A percentile compares a stretch with the other conserved stretches of the same genome.
Evolutionary conservation across 2,113 vertebrate genomes (phyloP).

Genomic region (Psammodynastes pulverulentus): DNA sequence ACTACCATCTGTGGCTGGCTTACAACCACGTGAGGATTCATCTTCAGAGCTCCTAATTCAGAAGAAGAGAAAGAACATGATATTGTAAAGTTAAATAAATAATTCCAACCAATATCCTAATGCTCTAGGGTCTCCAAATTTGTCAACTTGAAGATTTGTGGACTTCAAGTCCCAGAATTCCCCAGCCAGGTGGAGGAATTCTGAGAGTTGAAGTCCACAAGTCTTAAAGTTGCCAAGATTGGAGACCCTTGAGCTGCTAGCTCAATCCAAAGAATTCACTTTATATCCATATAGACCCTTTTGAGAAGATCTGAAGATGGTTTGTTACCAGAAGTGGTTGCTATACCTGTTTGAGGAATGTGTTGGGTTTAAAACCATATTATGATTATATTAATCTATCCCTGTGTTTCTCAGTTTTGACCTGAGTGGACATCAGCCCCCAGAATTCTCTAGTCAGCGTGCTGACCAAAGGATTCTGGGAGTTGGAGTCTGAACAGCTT

Average conservation of each 20-base stretch:
- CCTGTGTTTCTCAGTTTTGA: background rate
- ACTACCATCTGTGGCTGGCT: fast-evolving
- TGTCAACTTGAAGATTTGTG: background rate
- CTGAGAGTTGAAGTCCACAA: background rate
- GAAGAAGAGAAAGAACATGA: background rate
- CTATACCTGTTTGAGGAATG: background rate
- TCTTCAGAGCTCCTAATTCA: background rate
- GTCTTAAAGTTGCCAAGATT: background rate
- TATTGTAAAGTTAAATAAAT: background rate
- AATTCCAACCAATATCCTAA: background rate
- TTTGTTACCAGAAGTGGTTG: background rate
- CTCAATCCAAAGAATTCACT: background rate
- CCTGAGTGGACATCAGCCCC: background rate
- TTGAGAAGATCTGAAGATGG: background rate
- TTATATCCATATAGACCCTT: background rate
- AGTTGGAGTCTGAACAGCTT: background rate
- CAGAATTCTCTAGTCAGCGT: background rate
- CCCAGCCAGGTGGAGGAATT: background rate
- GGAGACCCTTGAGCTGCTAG: background rate
- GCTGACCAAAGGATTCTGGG: background rate
- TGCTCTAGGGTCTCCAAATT: background rate
- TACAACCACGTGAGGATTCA: background rate
- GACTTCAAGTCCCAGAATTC: background rate
- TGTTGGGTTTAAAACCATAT: background rate
- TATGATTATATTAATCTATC: background rate